Conservation (phyloP, 2,113 vertebrate species). For the Arothron firmamentum region DNA sequence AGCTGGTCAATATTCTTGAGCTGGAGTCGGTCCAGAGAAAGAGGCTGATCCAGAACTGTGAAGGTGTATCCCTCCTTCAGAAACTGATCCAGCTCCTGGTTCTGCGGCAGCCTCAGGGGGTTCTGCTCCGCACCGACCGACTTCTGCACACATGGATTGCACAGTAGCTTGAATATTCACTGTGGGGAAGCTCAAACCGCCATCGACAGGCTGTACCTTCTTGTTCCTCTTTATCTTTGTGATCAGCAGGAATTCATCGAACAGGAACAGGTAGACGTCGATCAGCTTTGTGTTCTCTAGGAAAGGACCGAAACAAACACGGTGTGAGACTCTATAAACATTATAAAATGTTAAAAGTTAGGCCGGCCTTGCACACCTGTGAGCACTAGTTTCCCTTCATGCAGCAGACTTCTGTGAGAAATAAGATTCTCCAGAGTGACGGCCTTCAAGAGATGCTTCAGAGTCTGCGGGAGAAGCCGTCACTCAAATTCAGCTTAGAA, state of each 20-base stretch:
- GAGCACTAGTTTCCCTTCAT: constrained; percentile 81
- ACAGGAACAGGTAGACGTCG: constrained; percentile 87
- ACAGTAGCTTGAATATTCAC: background rate
- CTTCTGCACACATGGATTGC: constrained; percentile 65
- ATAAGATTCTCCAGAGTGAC: constrained; percentile 82
- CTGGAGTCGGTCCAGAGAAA: constrained; percentile 83
- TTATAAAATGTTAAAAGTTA: background rate
- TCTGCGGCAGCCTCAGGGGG: constrained; percentile 70
- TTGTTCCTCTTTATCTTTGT: constrained; percentile 87
- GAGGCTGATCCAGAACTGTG: constrained; percentile 84
- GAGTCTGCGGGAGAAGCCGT: constrained; percentile 66
- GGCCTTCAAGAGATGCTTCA: constrained; percentile 85
- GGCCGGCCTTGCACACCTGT: constrained; percentile 69
- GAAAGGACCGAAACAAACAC: constrained; percentile 12
- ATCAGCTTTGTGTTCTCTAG: constrained; percentile 83
- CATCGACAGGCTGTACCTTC: constrained; percentile 73
- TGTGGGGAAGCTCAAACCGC: fast-evolving
- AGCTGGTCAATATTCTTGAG: constrained; percentile 82
- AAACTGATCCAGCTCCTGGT: constrained; percentile 81
- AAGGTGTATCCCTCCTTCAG: constrained; percentile 83
- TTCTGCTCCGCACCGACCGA: constrained; percentile 67
- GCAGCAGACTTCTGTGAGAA: constrained; percentile 80
- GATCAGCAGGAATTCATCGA: constrained; percentile 88
- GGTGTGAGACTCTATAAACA: background rate
- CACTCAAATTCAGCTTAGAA: background rate